Evolutionary conservation across 2,888 invertebrate species (phyloP).

Genomic region (Phyllotreta striolata): DNA sequence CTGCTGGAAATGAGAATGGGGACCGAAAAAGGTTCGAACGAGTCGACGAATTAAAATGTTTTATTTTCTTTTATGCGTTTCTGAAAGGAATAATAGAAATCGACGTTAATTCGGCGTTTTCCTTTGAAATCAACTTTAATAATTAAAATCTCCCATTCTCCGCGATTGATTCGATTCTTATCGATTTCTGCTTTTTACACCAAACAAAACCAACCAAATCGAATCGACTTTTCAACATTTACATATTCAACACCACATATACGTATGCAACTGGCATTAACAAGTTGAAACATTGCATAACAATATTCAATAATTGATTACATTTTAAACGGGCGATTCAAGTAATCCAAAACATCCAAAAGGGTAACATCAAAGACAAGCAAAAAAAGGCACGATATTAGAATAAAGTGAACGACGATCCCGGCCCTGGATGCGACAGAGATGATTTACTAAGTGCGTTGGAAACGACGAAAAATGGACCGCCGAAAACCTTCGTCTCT

Average conservation of each 20-base stretch:
- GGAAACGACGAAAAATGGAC: conserved; percentile 40
- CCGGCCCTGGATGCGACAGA: conserved; percentile 42
- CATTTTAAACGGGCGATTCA: no score
- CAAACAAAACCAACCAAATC: no score
- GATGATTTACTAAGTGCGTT: conserved; percentile 48
- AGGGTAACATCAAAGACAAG: conserved; percentile 37
- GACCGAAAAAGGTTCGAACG: conserved; percentile 9
- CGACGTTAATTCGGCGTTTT: conserved; percentile 8
- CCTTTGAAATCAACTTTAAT: no score
- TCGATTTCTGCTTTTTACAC: no score
- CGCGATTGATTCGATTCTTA: no score
- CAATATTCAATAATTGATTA: no score
- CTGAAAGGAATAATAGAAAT: not conserved
- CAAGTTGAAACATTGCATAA: no score
- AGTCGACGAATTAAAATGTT: conserved; percentile 21
- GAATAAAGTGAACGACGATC: conserved; percentile 47
- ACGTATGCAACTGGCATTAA: conserved; percentile 1
- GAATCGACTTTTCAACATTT: no score
- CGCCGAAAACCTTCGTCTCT: conserved; percentile 31
- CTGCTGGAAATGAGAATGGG: conserved; percentile 23
- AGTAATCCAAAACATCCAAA: no score
- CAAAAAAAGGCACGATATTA: conserved; percentile 40
- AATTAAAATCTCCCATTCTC: no score
- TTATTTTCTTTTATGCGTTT: conserved; percentile 8
- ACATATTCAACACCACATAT: no score